Percentiles rank a stretch among this genome's conserved stretches.
These are phyloP conservation scores for Columba guinea DNA, from an alignment of 2,797 vertebrate genomes.

Conservation along the genomic window DNA sequence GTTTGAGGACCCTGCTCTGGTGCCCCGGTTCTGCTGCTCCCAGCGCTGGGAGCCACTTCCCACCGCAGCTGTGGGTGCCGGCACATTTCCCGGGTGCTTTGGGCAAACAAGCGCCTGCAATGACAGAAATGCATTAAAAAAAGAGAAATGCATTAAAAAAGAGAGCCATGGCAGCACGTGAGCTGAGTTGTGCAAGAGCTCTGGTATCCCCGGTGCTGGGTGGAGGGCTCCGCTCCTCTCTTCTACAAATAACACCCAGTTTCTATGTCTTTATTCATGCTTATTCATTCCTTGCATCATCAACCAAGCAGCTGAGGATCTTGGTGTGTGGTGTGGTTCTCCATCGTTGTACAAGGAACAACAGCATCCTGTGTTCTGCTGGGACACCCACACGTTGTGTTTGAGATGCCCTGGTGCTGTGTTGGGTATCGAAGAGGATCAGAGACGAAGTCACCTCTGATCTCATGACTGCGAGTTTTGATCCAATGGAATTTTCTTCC, in stretches of 20 bases:
- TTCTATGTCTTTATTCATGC: conserved; percentile 56
- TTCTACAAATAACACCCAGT: conserved; percentile 46
- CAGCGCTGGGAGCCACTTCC: conserved; percentile 73
- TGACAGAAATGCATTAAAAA: neutral
- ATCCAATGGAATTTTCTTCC: neutral
- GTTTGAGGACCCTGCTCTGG: neutral
- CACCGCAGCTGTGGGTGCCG: conserved; percentile 75
- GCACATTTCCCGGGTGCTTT: conserved; percentile 71
- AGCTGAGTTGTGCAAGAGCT: conserved; percentile 34
- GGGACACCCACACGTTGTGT: neutral
- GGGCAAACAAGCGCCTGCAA: conserved; percentile 77
- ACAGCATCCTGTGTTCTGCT: neutral
- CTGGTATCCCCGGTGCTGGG: neutral
- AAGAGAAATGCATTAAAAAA: neutral
- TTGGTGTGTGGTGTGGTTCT: neutral
- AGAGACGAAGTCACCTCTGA: neutral
- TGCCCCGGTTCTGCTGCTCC: neutral
- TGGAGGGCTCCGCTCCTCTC: conserved; percentile 18
- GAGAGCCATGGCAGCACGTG: neutral
- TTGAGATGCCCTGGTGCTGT: neutral
- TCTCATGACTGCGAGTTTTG: neutral
- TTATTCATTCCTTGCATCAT: conserved; percentile 51
- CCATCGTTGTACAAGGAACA: neutral
- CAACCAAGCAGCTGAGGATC: conserved; percentile 3
- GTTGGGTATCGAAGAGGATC: neutral